Evolutionary conservation across 2,797 vertebrate genomes (phyloP).

Genomic region (Carapus acus): DNA sequence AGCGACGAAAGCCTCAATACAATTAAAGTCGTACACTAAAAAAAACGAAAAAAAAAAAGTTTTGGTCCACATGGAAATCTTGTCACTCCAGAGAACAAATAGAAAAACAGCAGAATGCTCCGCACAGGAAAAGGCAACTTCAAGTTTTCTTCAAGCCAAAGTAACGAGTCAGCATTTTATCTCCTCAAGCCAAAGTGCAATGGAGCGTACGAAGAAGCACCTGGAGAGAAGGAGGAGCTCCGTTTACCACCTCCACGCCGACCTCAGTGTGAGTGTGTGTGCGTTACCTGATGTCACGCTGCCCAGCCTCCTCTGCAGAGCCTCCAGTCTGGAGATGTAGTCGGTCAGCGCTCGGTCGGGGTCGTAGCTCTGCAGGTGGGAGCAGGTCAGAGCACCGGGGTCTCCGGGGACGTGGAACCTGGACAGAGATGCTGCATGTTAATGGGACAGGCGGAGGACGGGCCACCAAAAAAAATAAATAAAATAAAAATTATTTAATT

Average conservation of each 20-base stretch:
- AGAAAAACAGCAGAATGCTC: conserved; percentile 75
- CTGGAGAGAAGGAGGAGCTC: conserved; percentile 66
- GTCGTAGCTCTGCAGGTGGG: conserved; percentile 94
- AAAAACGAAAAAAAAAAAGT: conserved; percentile 35
- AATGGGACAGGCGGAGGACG: no score
- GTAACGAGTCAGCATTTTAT: conserved; percentile 70
- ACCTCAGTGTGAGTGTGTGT: not conserved
- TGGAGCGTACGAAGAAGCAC: conserved; percentile 79
- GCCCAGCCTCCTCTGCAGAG: conserved; percentile 89
- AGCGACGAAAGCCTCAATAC: conserved; percentile 69
- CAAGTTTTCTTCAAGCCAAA: conserved; percentile 76
- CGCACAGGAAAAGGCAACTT: conserved; percentile 79
- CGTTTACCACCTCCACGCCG: no score
- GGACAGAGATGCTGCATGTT: no score
- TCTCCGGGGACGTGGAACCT: conserved; percentile 79
- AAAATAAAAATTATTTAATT: no score
- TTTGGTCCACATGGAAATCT: conserved; percentile 84
- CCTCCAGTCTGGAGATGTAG: conserved; percentile 91
- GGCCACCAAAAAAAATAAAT: no score
- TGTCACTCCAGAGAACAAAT: conserved; percentile 70
- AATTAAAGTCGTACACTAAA: conserved; percentile 55
- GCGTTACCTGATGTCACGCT: conserved; percentile 84
- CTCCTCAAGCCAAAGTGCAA: conserved; percentile 87
- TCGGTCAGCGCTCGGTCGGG: conserved; percentile 92
- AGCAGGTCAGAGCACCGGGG: conserved; percentile 74